Conservation (phyloP, 2,797 vertebrate genomes). For the Chromobotia macracanthus region DNA sequence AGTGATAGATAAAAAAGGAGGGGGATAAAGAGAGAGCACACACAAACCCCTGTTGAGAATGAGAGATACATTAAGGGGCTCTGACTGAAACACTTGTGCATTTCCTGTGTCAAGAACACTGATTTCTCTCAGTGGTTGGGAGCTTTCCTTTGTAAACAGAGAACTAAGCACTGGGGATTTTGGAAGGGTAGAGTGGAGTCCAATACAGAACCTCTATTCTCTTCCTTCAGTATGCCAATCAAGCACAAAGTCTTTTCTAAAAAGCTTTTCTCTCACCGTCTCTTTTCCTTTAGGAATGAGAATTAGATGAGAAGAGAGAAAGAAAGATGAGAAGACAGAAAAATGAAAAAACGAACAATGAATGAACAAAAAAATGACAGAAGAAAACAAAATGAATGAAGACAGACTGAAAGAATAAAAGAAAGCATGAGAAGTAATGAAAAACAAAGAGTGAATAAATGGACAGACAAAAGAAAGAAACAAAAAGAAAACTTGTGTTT, state of each 20-base stretch:
- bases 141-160: slow-evolving; percentile 36
- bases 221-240: slow-evolving; percentile 30
- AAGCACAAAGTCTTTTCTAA: slow-evolving; percentile 35
- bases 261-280: slow-evolving; percentile 31
- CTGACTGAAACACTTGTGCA: slow-evolving; percentile 27
- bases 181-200: slow-evolving; percentile 5
- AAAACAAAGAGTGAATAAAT: neutral
- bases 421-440: neutral
- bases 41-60: slow-evolving; percentile 32
- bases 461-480: neutral
- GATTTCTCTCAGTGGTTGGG: slow-evolving; percentile 32
- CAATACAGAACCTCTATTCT: slow-evolving; percentile 30
- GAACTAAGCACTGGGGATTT: slow-evolving; percentile 18
- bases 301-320: slow-evolving; percentile 4
- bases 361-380: neutral
- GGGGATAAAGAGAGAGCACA: slow-evolving; percentile 60
- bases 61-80: slow-evolving; percentile 36
- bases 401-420: neutral
- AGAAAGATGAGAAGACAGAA: slow-evolving; percentile 10
- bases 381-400: slow-evolving; percentile 2
- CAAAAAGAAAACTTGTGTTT: neutral
- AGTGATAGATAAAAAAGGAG: slow-evolving; percentile 38
- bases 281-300: slow-evolving; percentile 48
- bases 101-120: slow-evolving; percentile 3
- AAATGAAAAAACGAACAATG: neutral